Conservation (phyloP, 2,888 invertebrate genomes). For the Auanema sp. region DNA sequence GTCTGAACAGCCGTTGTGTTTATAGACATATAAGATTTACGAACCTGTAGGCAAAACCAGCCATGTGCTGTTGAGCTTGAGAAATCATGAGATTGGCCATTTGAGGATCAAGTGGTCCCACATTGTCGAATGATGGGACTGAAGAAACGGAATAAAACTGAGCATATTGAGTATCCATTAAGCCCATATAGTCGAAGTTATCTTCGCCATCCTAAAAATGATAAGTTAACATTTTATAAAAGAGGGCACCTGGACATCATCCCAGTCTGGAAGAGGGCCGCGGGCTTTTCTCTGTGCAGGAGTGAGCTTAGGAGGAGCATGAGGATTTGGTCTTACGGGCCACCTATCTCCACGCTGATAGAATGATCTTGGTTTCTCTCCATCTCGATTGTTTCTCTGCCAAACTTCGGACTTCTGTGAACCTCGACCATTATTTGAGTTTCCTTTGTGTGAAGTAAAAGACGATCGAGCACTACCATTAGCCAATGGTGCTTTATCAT, state of each 20-base stretch:
- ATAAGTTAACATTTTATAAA: not conserved
- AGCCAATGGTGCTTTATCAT: slow-evolving; percentile 20
- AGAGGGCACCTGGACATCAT: slow-evolving; percentile 45
- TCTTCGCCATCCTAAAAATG: slow-evolving; percentile 48
- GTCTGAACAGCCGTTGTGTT: slow-evolving; percentile 27
- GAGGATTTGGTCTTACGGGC: slow-evolving; percentile 38
- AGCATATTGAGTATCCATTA: slow-evolving; percentile 64
- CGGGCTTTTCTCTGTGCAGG: slow-evolving; percentile 54
- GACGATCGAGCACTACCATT: slow-evolving; percentile 11
- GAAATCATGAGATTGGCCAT: slow-evolving; percentile 46
- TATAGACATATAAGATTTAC: slow-evolving; percentile 5
- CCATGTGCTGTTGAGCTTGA: slow-evolving; percentile 52
- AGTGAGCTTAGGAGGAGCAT: slow-evolving; percentile 57
- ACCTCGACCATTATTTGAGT: slow-evolving; percentile 17
- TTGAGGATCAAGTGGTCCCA: slow-evolving; percentile 31
- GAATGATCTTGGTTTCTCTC: slow-evolving; percentile 27
- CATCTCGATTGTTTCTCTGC: slow-evolving; percentile 18
- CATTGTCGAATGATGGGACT: slow-evolving; percentile 54
- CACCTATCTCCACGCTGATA: slow-evolving; percentile 38
- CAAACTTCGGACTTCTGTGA: slow-evolving; percentile 3
- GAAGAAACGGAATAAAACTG: slow-evolving; percentile 60
- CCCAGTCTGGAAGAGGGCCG: slow-evolving; percentile 63
- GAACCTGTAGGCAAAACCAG: slow-evolving; percentile 31
- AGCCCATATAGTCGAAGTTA: slow-evolving; percentile 64
- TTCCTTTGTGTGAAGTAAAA: slow-evolving; percentile 15